Conservation (phyloP, 1,140 invertebrate genomes). For the Odontomachus brunneus region DNA sequence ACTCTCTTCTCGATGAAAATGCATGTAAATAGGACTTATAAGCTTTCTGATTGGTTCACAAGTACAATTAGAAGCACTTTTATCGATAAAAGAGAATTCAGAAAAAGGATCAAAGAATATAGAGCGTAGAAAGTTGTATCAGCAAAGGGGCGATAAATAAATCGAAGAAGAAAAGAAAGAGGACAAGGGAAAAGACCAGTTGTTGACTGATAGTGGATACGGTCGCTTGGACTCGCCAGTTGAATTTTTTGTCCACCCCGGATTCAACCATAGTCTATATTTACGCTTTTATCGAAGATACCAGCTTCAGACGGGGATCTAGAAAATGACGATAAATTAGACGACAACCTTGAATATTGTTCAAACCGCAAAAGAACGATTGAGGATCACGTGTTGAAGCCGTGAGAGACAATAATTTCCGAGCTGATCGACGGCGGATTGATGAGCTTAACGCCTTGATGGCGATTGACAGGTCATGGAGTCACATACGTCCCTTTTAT, state of each 20-base stretch:
- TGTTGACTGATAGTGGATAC: too few relatives aligned
- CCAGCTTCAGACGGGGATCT: neutral
- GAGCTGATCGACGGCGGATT: conserved; percentile 20
- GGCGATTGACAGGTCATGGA: conserved; percentile 9
- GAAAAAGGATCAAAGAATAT: too few relatives aligned
- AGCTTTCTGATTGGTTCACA: too few relatives aligned
- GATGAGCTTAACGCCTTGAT: neutral
- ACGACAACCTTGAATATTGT: neutral
- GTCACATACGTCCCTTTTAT: conserved; percentile 32
- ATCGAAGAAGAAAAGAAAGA: neutral
- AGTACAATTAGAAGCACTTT: too few relatives aligned
- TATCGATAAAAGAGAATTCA: too few relatives aligned
- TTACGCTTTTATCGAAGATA: neutral
- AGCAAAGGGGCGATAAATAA: neutral
- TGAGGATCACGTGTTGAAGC: conserved; percentile 8
- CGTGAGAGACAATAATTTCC: neutral
- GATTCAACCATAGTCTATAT: neutral
- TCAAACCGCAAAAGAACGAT: neutral
- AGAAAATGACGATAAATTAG: neutral
- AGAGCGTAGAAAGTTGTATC: neutral
- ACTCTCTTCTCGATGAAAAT: too few relatives aligned
- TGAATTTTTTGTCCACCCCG: too few relatives aligned
- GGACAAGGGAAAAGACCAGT: neutral
- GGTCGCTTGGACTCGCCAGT: too few relatives aligned
- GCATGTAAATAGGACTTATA: too few relatives aligned